phyloP scores from a whole-genome alignment of 92 coral and sea anemone species.

The Palythoa grandiflora region DNA sequence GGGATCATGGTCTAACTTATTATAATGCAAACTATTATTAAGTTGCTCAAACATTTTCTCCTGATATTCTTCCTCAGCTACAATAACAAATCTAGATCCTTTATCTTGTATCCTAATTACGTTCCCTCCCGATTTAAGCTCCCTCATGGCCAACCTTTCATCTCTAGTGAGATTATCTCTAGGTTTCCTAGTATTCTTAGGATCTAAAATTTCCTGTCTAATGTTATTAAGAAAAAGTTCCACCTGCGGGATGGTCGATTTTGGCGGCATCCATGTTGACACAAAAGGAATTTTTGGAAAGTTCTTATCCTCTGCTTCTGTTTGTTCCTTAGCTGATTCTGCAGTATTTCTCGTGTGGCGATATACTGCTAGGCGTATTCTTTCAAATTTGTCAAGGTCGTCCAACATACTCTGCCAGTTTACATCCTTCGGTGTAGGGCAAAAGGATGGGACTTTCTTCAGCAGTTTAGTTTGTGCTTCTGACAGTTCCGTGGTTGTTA shows the following conservation, averaged over 20 bases:
- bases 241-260: slow-evolving; percentile 54
- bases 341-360: slow-evolving; percentile 46
- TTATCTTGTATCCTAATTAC: slow-evolving; percentile 60
- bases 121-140: slow-evolving; percentile 51
- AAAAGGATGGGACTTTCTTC: slow-evolving; percentile 70
- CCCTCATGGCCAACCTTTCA: slow-evolving; percentile 41
- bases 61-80: slow-evolving; percentile 44
- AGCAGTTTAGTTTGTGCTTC: slow-evolving; percentile 55
- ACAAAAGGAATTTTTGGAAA: slow-evolving; percentile 41
- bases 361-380: slow-evolving; percentile 57
- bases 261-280: slow-evolving; percentile 65
- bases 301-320: slow-evolving; percentile 10
- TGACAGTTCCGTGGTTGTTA: slow-evolving; percentile 53
- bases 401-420: slow-evolving; percentile 63
- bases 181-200: slow-evolving; percentile 54
- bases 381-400: slow-evolving; percentile 56
- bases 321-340: neutral
- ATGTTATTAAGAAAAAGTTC: slow-evolving; percentile 59
- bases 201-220: slow-evolving; percentile 57
- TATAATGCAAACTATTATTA: slow-evolving; percentile 49
- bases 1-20: slow-evolving; percentile 17
- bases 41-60: slow-evolving; percentile 61
- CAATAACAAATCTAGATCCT: slow-evolving; percentile 56
- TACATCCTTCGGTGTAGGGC: slow-evolving; percentile 63
- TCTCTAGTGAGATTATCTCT: slow-evolving; percentile 54